Conservation (phyloP, 2,797 vertebrate genomes). For the Vespertilio murinus region DNA sequence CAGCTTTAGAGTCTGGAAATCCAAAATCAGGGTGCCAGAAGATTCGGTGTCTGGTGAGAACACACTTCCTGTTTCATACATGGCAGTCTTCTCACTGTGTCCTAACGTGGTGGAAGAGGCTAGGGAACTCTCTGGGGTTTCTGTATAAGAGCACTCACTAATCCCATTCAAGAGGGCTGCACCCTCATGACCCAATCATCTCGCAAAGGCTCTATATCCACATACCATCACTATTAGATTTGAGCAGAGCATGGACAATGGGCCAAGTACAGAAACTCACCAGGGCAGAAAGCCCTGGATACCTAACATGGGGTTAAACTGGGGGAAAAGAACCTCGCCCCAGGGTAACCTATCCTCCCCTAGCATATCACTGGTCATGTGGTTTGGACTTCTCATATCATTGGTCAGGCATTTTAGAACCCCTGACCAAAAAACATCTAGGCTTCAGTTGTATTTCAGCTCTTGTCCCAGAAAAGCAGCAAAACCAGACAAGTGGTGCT, state of each 20-base stretch:
- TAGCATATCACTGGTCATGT: too few species aligned
- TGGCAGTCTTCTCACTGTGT: background rate
- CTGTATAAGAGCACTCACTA: background rate
- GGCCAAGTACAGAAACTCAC: too few species aligned
- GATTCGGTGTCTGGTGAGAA: background rate
- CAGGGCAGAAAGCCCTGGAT: too few species aligned
- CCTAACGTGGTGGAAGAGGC: background rate
- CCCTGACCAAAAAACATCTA: too few species aligned
- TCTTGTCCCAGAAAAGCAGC: background rate
- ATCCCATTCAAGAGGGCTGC: background rate
- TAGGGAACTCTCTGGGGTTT: background rate
- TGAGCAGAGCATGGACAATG: background rate
- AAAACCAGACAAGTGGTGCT: background rate
- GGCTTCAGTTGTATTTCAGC: too few species aligned
- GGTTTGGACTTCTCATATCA: too few species aligned
- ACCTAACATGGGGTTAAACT: too few species aligned
- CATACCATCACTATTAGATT: background rate
- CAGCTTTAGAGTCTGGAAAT: background rate
- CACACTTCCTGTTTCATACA: background rate
- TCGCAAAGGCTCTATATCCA: background rate
- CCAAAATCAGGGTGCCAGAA: background rate
- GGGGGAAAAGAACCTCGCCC: too few species aligned
- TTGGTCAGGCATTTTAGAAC: too few species aligned
- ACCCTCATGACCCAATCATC: background rate
- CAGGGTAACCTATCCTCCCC: too few species aligned